These are phyloP conservation scores for Aplodontia rufa DNA, from an alignment of 2,113 vertebrate genomes.

Conservation along the genomic window DNA sequence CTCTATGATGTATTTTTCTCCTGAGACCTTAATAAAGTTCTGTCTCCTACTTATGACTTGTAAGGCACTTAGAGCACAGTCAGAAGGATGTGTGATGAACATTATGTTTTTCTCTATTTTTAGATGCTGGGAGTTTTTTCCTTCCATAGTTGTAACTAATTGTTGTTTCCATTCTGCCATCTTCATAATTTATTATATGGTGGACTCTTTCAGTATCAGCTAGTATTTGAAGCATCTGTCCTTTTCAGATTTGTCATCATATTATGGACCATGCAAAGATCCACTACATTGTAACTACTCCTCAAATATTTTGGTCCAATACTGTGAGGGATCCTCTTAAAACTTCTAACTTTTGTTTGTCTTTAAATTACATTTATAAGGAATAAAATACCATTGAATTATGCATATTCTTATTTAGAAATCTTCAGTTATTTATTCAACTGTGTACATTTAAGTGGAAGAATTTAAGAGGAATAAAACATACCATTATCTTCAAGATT, in stretches of 20 bases:
- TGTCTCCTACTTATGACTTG: not conserved
- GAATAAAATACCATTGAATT: not conserved
- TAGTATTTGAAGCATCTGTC: slow-evolving; percentile 63
- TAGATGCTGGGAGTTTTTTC: not conserved
- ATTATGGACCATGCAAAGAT: not conserved
- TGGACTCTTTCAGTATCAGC: slow-evolving; percentile 68
- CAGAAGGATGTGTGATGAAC: not conserved
- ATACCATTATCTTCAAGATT: not conserved
- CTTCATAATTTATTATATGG: slow-evolving; percentile 49
- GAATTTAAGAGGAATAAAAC: not conserved
- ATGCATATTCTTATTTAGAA: not conserved
- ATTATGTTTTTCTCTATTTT: not conserved
- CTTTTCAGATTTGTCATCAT: slow-evolving; percentile 63
- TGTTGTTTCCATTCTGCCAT: slow-evolving; percentile 51
- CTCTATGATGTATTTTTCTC: not conserved
- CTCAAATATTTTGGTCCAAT: not conserved
- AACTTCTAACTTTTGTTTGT: not conserved
- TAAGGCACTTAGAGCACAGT: not conserved
- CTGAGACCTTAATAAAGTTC: slow-evolving; percentile 27
- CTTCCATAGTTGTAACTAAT: slow-evolving; percentile 21
- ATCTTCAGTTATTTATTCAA: not conserved
- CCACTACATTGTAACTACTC: not conserved
- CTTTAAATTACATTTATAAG: not conserved
- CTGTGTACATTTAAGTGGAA: not conserved
- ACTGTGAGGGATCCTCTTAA: not conserved